Conservation (phyloP, 2,113 vertebrate species). For the Gasterosteus nipponicus region DNA sequence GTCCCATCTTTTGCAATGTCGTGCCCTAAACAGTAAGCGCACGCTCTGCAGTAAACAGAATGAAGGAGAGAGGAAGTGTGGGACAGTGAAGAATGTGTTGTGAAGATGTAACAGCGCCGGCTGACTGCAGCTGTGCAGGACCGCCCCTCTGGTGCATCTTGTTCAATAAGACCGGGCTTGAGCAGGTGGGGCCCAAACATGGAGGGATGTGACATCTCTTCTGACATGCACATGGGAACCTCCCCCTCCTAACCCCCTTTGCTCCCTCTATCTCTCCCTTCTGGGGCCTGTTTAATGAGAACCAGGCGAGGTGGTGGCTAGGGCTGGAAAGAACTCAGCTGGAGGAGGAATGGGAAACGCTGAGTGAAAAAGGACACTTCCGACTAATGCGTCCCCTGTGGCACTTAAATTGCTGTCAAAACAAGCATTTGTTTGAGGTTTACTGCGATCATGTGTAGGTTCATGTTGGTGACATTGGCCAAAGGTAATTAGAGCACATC, state of each 20-base stretch:
- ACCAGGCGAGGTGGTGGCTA: constrained; percentile 61
- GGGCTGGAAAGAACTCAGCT: constrained; percentile 70
- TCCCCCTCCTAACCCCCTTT: not conserved
- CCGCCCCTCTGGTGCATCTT: constrained; percentile 27
- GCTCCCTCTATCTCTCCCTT: constrained; percentile 38
- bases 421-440: constrained; percentile 23
- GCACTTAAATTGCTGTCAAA: constrained; percentile 35
- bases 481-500: constrained; percentile 22
- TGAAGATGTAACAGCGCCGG: constrained; percentile 20
- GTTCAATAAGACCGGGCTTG: constrained; percentile 30
- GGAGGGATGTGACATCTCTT: constrained; percentile 46
- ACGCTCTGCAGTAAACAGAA: not conserved
- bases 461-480: constrained; percentile 17
- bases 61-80: constrained; percentile 23
- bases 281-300: constrained; percentile 74
- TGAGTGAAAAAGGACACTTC: constrained; percentile 70
- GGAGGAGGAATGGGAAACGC: constrained; percentile 61
- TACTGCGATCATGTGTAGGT: constrained; percentile 18
- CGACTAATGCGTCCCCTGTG: constrained; percentile 50
- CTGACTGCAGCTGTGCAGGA: constrained; percentile 57
- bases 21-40: not conserved
- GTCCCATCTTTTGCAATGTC: not conserved
- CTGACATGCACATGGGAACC: constrained; percentile 37
- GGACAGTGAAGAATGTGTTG: constrained; percentile 30
- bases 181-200: constrained; percentile 70